Evolutionary conservation across 2,113 vertebrate species (phyloP).

Genomic region (Archocentrus centrarchus): DNA sequence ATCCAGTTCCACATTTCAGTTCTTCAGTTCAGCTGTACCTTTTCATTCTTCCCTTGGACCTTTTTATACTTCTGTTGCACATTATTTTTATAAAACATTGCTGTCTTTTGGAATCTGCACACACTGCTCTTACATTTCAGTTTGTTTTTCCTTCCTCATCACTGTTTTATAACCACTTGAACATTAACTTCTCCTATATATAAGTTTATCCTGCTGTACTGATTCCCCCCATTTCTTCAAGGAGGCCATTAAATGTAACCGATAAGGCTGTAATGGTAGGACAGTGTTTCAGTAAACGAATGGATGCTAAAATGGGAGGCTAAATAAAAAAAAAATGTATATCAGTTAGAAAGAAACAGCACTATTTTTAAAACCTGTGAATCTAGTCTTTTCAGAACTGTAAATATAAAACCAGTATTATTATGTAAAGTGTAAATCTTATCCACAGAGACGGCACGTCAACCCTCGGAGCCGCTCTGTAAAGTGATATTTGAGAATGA

Average conservation of each 20-base stretch:
- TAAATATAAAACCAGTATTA: not conserved
- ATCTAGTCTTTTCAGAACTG: not conserved
- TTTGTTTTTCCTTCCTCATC: not conserved
- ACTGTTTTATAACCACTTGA: not conserved
- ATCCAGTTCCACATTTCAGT: not conserved
- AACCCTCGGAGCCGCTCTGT: slow-evolving; percentile 88
- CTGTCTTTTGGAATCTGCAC: not conserved
- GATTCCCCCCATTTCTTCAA: not conserved
- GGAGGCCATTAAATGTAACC: slow-evolving; percentile 5
- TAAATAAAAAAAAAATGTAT: not conserved
- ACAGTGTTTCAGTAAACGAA: not conserved
- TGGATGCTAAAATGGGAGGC: not conserved
- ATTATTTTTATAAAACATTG: not conserved
- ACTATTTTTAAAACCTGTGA: not conserved
- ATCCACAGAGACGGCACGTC: slow-evolving; percentile 78
- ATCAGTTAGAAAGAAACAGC: not conserved
- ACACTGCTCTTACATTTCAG: not conserved
- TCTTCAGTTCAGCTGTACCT: not conserved
- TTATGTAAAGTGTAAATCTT: not conserved
- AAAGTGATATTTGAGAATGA: slow-evolving; percentile 94
- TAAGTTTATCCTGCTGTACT: not conserved
- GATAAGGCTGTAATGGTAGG: not conserved
- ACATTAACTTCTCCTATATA: not conserved
- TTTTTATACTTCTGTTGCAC: not conserved
- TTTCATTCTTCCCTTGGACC: not conserved